phyloP scores from a whole-genome alignment of 2,888 invertebrate species.

The Melinaea menophilus region DNA sequence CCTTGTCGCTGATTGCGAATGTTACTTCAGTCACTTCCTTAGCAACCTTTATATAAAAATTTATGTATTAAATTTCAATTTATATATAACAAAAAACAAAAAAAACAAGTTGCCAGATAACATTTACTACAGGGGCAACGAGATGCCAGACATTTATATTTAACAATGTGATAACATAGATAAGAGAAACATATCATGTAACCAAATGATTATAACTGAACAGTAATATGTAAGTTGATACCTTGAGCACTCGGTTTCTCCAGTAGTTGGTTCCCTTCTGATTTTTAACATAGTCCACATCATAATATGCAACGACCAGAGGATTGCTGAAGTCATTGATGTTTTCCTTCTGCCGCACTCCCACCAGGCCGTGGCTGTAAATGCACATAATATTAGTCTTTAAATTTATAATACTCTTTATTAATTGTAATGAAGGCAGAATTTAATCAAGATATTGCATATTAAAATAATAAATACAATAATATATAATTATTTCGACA shows the following conservation, averaged over 20 bases:
- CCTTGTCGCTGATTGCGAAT: slow-evolving; percentile 95
- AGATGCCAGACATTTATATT: no score
- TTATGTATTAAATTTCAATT: neutral
- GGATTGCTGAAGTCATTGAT: slow-evolving; percentile 92
- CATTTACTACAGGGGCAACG: no score
- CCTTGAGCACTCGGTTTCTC: slow-evolving; percentile 97
- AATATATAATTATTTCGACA: no score
- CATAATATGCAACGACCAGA: slow-evolving; percentile 93
- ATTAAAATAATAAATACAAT: no score
- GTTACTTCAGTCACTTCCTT: slow-evolving; percentile 82
- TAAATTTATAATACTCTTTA: neutral
- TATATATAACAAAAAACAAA: no score
- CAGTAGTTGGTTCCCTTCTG: slow-evolving; percentile 99
- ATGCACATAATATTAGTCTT: neutral
- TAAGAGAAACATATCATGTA: no score
- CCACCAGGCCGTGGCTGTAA: slow-evolving; percentile 92
- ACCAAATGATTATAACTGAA: no score
- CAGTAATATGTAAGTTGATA: slow-evolving; percentile 36
- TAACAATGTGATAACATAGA: no score
- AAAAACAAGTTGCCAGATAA: no score
- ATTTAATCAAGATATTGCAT: no score
- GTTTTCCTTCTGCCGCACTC: slow-evolving; percentile 92
- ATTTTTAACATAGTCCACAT: slow-evolving; percentile 97
- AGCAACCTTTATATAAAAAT: slow-evolving; percentile 76
- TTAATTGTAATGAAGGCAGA: no score